Base-by-base conservation (phyloP, 2,888 invertebrate genomes). In the Dioctria linearis region DNA sequence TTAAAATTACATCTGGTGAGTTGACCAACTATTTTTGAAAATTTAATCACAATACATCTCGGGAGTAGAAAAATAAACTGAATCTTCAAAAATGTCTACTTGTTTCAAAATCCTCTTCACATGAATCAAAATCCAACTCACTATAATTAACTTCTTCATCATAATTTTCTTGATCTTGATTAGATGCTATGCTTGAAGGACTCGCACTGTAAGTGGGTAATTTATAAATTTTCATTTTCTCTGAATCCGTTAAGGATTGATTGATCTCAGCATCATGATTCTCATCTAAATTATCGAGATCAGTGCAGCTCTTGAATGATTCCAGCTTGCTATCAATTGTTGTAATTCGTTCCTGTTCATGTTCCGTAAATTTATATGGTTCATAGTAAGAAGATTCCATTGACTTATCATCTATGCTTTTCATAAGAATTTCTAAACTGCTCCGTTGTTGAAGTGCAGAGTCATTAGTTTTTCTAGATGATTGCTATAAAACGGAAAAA, bases 271-370 rank as follows among this genome's bases (percentile, higher is more conserved):
- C 2, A 6, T 46, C 9, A 9, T 9, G 9, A 46, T 46, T 46
- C 9, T 46, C 49, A 6, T 46, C 49, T 6, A 9, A 2, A 9
- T 46, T 46, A 11, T 69, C 39, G 5, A 51, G 11, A 51, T 49
- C 49, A 4, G 4, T 69, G 69, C 69, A 69, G 3, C 51, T 69
- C 37, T 51, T 69, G 25, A 39, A 69, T 4, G 69, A 49, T 37
- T 69, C 51, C 3, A 69, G 9, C 9, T 51, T 25, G 6, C 49
- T 13, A 37, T 69, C 69, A 11, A 69, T 69, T 51, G 13, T 37
- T 4, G 49, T 5, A 37, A 69, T 39, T 51, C 51, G 37, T 2
- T n/a, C 11, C n/a, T 8, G 3, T 69, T 69, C 69, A 0, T 69
- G 5, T 9, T 8, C 11, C 37, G 69, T 69, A 25, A 51, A 39